Evolutionary conservation across 2,797 vertebrate species (phyloP), one percentile per base, ranked within the genome.

Genomic region (Furcifer pardalis): DNA sequence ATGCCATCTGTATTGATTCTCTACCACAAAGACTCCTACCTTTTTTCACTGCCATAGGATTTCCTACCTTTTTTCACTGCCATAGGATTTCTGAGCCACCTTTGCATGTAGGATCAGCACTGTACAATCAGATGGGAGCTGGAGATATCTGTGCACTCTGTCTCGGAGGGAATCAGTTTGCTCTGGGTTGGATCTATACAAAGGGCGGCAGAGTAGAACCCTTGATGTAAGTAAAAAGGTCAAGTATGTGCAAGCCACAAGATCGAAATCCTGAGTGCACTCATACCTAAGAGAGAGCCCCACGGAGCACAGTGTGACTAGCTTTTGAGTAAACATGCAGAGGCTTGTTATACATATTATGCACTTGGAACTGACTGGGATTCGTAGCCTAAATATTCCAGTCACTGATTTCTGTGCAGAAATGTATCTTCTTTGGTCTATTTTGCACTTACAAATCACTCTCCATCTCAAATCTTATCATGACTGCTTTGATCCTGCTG

Each of bases 81-180:
- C 98, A 0, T 99, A 99, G 0, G 98, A 99, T 90, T 99, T 99
- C 95, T 99, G 98, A 9, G 98, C 98, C 0, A 99, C 98, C 87
- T 98, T 99, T 90, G 98, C 97, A 0, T 99, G 98, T 5, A 99
- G 96, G 83, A 99, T 98, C 88, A 97, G 81, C 40, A 99, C 95
- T 0, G 95, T 97, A 94, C 97, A 97, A 88, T 98, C 96, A 0
- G 96, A 93, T 2, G 94, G 96, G 65, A 96, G 94, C 91, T 97
- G 97, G 87, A 97, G 95, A 89, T 96, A 96, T 49, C 93, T 93
- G 44, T 95, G 89, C 79, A 96, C 95, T 0, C 95, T 83, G 0
- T 97, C 97, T 81, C 94, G 95, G 9, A 95, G 92, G 74, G 93
- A 62, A 68, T 84, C 88, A 76, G 84, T 35, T 10, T 93, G 89